Evolutionary conservation across 2,113 vertebrate genomes (phyloP), one percentile per base, ranked within the genome.

Genomic region (Muntiacus muntjak): DNA sequence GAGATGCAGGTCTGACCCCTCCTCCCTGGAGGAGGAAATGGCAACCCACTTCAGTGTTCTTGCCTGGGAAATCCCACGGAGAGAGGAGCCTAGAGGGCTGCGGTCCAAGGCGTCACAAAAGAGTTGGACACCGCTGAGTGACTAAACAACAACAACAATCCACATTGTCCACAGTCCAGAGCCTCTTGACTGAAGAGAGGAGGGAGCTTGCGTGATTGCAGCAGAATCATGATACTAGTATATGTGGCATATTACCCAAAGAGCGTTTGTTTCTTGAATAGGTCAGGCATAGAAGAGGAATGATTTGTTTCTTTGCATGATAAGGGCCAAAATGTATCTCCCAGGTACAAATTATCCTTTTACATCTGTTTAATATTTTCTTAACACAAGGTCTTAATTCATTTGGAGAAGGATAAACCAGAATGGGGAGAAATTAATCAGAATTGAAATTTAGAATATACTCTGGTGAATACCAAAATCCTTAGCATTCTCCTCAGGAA

Each of bases 401-500:
- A 58, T 55, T 94, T 89, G 95, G 43, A 79, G 83, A 92, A 79
- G 55, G 58, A 93, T 76, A 74, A 92, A 85, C 5, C 87, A 94
- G 97, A 97, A 97, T 91, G 96, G 82, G 95, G 78, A 84, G 74
- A 85, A 95, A 94, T 96, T 98, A 92, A 28, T 57, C 36, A 91
- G 76, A 97, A 52, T 7, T 84, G 81, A 97, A 90, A 87, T 57
- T 96, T 2, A 1, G 13, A 54, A 45, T 87, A 87, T 92, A 23
- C 13, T 85, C 62, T 62, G 79, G 60, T 83, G 45, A 36, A 33
- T 97, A 93, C 96, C 28, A 95, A 67, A 94, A 25, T 97, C 16
- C 19, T 87, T 23, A 89, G 16, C 82, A 30, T 79, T 67, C 17
- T 97, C 89, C 57, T 94, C 16, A 95, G 97, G 74, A 55, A 97